A percentile compares a stretch with the other conserved stretches of the same genome.
phyloP scores from a whole-genome alignment of 2,797 vertebrate genomes.

The Limosa lapponica region DNA sequence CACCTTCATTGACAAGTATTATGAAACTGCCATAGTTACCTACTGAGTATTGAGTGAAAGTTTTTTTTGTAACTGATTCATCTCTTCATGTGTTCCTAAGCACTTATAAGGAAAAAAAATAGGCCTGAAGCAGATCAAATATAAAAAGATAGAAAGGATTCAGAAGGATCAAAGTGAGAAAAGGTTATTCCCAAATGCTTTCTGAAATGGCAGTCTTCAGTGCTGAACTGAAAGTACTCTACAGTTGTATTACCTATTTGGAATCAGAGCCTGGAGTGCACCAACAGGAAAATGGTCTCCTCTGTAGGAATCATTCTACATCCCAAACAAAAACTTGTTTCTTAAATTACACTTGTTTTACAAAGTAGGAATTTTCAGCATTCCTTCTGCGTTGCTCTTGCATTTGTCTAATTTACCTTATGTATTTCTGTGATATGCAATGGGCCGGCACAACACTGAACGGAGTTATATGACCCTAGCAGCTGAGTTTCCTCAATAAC shows the following conservation, averaged over 20 bases:
- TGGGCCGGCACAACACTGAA: rapidly evolving
- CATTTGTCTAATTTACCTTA: neutral
- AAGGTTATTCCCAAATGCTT: constrained; percentile 46
- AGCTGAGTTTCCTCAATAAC: neutral
- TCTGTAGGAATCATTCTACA: neutral
- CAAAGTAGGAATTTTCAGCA: neutral
- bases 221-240: neutral
- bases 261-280: neutral
- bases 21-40: neutral
- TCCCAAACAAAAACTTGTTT: neutral
- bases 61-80: constrained; percentile 20
- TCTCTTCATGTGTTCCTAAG: constrained; percentile 38
- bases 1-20: neutral
- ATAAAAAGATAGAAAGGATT: constrained; percentile 51
- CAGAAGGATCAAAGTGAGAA: constrained; percentile 39
- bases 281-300: neutral
- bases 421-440: neutral
- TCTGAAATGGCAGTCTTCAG: constrained; percentile 14
- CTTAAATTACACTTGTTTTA: neutral
- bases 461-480: neutral
- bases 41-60: neutral
- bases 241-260: neutral
- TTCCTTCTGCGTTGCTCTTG: neutral
- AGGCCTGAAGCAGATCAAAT: constrained; percentile 22
- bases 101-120: neutral